A percentile compares a stretch with the other conserved stretches of the same genome.
phyloP scores from a whole-genome alignment of 1,140 invertebrate genomes.

The Tenebrio molitor region DNA sequence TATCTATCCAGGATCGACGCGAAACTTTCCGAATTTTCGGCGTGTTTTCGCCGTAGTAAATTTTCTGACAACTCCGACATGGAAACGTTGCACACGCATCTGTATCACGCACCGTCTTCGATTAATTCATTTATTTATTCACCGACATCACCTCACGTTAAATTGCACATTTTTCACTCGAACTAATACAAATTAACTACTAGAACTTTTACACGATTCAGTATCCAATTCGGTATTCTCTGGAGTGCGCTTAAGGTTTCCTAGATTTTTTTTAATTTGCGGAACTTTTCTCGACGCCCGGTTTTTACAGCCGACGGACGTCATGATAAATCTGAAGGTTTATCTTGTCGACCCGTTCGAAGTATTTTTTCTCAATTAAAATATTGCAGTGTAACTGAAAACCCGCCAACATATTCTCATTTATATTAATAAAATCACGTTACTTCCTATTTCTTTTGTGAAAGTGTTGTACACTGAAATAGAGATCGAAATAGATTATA shows the following conservation, averaged over 20 bases:
- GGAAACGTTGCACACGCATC: conserved; percentile 17
- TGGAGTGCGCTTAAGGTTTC: conserved; percentile 10
- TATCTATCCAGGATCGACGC: conserved; percentile 1
- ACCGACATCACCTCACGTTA: not conserved
- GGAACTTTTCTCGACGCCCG: not conserved
- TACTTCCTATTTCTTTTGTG: no score
- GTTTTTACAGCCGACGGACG: not conserved
- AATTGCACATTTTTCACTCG: conserved; percentile 31
- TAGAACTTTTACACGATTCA: conserved; percentile 4
- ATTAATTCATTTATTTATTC: not conserved
- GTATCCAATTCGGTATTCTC: conserved; percentile 27
- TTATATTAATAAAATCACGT: not conserved
- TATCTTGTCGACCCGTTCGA: not conserved
- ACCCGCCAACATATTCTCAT: not conserved
- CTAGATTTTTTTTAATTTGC: conserved; percentile 31
- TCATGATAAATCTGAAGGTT: conserved; percentile 5
- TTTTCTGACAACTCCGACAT: conserved; percentile 14
- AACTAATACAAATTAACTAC: conserved; percentile 25
- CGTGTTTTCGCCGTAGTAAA: not conserved
- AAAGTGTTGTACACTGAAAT: no score
- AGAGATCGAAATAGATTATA: no score
- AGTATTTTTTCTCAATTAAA: not conserved
- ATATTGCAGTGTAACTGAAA: not conserved
- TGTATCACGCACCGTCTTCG: conserved; percentile 5
- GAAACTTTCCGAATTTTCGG: conserved; percentile 16